Evolutionary conservation across 2,797 vertebrate species (phyloP).

Genomic region (Galago senegalensis): DNA sequence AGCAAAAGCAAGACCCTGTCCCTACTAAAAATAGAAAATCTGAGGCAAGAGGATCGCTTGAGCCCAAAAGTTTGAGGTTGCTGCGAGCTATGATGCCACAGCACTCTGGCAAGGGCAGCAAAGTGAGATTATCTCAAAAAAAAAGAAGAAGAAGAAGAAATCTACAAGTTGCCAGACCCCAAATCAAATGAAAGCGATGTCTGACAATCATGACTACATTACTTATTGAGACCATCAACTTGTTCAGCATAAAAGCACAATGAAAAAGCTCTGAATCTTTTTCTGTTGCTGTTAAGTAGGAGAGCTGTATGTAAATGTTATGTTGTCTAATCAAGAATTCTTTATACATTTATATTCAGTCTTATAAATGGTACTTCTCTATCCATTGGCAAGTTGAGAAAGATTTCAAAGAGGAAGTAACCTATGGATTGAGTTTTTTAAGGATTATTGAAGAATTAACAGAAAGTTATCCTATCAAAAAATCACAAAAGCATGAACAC

Average conservation of each 20-base stretch:
- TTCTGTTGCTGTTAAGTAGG: background rate
- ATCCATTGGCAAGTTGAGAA: background rate
- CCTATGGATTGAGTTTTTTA: background rate
- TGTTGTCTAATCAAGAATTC: background rate
- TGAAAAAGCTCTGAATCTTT: background rate
- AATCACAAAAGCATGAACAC: background rate
- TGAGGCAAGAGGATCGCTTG: no score
- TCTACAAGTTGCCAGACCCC: background rate
- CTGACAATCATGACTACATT: background rate
- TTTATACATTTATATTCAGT: background rate
- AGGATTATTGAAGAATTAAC: background rate
- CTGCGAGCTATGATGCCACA: no score
- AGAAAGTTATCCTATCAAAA: background rate
- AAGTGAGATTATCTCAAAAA: no score
- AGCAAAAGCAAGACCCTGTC: no score
- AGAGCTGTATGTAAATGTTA: background rate
- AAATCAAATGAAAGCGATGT: background rate
- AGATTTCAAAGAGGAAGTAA: background rate
- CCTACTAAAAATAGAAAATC: no score
- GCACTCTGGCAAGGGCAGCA: no score
- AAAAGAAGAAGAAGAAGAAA: no score
- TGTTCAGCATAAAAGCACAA: background rate
- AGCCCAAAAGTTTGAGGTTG: no score
- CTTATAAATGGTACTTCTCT: background rate
- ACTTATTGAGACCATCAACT: background rate